Evolutionary conservation across 2,888 invertebrate species (phyloP), one percentile per base, ranked within the genome.

Genomic region (Drosophila bunnanda): DNA sequence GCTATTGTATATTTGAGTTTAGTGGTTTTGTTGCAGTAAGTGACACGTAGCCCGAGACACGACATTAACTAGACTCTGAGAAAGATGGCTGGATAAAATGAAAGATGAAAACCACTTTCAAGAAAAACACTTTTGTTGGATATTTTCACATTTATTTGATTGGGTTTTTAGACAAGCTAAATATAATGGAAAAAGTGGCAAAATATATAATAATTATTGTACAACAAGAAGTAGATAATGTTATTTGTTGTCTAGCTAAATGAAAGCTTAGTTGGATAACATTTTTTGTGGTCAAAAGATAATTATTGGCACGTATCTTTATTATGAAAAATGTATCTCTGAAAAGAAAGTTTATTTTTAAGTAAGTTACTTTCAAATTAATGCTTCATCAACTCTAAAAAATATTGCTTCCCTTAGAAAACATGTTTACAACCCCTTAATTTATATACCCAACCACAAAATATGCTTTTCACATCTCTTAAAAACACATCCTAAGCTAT

Each of bases 1-100:
- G 72, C 85, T 46, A 50, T 48, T 71, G 70, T 71, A 34, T 56
- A 38, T 53, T 56, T 17, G 55, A 8, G 39, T 13, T 32, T 60
- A 61, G 59, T 54, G 46, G 28, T 46, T 69, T 48, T 58, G 65
- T 55, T 57, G 58, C 54, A 38, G 61, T 50, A 62, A 74, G 74
- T 60, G 75, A 71, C 80, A 81, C 81, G 80, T 85, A 66, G 75
- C 66, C 53, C 15, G 53, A 57, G 75, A 75, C 75, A 73, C 32
- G 72, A 50, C 82, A 77, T 73, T 82, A 71, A 82, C 75, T 61
- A 69, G 78, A 75, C 69, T 66, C 39, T 43, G 59, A 46, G 30
- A 38, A 43, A 65, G 43, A 62, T 34, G 50, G 13, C 9, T 17
- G 8, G 17, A 36, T 30, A 30, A 22, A 36, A 43, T 46, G 28